A percentile compares a stretch with the other conserved stretches of the same genome.
Evolutionary conservation across 1,140 invertebrate genomes (phyloP).

Genomic region (Drosophila trapezifrons): DNA sequence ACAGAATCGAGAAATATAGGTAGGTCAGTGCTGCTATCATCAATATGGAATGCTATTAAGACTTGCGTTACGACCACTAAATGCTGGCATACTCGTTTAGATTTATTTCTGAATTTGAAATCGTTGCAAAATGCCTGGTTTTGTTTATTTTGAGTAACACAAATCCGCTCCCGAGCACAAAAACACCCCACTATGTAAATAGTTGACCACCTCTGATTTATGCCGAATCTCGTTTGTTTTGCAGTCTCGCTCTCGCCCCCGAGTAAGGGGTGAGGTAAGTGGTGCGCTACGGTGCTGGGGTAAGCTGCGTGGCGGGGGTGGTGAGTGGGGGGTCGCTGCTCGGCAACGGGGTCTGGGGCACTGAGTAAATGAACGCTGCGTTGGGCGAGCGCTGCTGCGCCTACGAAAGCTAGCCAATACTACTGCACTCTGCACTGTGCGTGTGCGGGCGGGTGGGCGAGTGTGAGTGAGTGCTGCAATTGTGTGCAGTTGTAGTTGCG

Average conservation of each 20-base stretch:
- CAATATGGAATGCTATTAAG: slow-evolving; percentile 1
- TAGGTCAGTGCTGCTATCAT: slow-evolving; percentile 17
- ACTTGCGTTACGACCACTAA: slow-evolving; percentile 12
- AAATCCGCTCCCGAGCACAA: slow-evolving; percentile 33
- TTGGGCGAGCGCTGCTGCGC: slow-evolving; percentile 20
- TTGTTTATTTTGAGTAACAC: slow-evolving; percentile 33
- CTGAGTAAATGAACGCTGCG: slow-evolving; percentile 43
- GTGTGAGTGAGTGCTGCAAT: slow-evolving; percentile 41
- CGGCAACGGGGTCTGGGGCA: slow-evolving; percentile 47
- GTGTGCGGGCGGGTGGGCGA: slow-evolving; percentile 22
- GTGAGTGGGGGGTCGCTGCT: slow-evolving; percentile 22
- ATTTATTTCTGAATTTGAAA: slow-evolving; percentile 30
- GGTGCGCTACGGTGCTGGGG: slow-evolving; percentile 4
- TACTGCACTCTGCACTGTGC: slow-evolving; percentile 6
- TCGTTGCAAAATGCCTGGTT: slow-evolving; percentile 23
- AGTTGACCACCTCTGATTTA: slow-evolving; percentile 53
- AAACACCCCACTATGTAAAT: slow-evolving; percentile 52
- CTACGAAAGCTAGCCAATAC: slow-evolving; percentile 33
- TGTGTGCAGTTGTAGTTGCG: slow-evolving; percentile 62
- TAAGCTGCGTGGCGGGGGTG: neutral
- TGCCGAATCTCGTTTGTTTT: slow-evolving; percentile 52
- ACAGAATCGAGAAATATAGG: neutral
- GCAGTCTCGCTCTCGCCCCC: slow-evolving; percentile 33
- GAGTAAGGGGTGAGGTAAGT: neutral
- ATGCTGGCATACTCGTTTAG: slow-evolving; percentile 10